Evolutionary conservation across 2,888 invertebrate genomes (phyloP).

Genomic region (Lycia hirtaria): DNA sequence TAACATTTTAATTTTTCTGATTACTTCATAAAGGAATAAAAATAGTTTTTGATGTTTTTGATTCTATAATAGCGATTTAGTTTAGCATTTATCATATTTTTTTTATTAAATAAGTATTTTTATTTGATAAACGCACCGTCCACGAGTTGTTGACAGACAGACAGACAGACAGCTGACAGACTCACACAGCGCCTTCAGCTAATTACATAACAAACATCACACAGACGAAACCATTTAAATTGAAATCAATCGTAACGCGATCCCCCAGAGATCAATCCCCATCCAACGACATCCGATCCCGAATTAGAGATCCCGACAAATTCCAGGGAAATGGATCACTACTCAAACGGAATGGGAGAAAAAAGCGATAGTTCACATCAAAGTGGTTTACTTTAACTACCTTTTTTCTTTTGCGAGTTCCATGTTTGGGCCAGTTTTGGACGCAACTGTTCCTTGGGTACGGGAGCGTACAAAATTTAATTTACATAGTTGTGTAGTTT

Average conservation of each 20-base stretch:
- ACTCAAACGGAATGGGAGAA: slow-evolving; percentile 39
- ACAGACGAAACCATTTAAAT: slow-evolving; percentile 1
- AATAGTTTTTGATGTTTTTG: too few species aligned
- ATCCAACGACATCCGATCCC: slow-evolving; percentile 32
- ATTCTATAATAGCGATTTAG: too few species aligned
- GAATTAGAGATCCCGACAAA: slow-evolving; percentile 37
- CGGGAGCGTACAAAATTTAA: too few species aligned
- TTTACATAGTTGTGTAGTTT: too few species aligned
- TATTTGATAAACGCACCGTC: too few species aligned
- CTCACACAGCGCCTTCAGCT: too few species aligned
- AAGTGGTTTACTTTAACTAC: slow-evolving; percentile 20
- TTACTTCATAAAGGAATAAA: too few species aligned
- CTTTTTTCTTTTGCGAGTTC: slow-evolving; percentile 11
- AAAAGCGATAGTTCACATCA: slow-evolving; percentile 28
- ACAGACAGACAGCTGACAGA: too few species aligned
- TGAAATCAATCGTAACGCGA: slow-evolving; percentile 3
- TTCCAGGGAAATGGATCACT: slow-evolving; percentile 38
- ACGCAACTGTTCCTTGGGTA: not conserved
- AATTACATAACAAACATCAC: not conserved
- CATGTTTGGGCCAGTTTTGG: not conserved
- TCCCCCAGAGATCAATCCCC: slow-evolving; percentile 36
- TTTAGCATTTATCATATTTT: too few species aligned
- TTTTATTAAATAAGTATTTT: too few species aligned
- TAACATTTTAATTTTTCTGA: too few species aligned
- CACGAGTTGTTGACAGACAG: too few species aligned